Percentiles rank a stretch among this genome's conserved stretches.
phyloP scores from a whole-genome alignment of 2,888 invertebrate genomes.

The Abscondita cerata region DNA sequence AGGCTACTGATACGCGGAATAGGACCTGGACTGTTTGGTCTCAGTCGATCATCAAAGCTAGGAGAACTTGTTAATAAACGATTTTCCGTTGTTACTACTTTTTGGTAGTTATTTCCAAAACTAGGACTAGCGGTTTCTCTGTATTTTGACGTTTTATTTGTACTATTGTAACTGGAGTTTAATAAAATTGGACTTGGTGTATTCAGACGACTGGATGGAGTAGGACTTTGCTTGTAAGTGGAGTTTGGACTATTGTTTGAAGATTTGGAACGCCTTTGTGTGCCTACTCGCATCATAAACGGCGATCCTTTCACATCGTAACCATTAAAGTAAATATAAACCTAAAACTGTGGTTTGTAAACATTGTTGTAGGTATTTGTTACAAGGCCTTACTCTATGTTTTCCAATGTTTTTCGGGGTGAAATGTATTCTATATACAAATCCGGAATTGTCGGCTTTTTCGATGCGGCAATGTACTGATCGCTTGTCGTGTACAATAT shows the following conservation, averaged over 20 bases:
- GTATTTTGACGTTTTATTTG: constrained; percentile 40
- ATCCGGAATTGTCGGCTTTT: constrained; percentile 76
- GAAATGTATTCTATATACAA: constrained; percentile 74
- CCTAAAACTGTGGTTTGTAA: constrained; percentile 55
- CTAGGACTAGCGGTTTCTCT: constrained; percentile 26
- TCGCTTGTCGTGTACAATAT: constrained; percentile 88
- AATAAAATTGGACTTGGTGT: constrained; percentile 50
- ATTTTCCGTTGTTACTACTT: constrained; percentile 49
- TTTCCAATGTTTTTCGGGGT: constrained; percentile 81
- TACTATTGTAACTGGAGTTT: constrained; percentile 34
- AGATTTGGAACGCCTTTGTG: constrained; percentile 68
- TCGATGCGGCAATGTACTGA: constrained; percentile 85
- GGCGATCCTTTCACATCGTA: constrained; percentile 85
- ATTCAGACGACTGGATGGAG: constrained; percentile 48
- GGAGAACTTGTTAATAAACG: constrained; percentile 51
- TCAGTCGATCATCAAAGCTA: constrained; percentile 45
- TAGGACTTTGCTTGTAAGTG: constrained; percentile 54
- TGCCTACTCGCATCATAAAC: constrained; percentile 85
- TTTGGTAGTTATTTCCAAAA: constrained; percentile 52
- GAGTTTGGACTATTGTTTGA: constrained; percentile 59
- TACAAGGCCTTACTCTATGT: constrained; percentile 65
- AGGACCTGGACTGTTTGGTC: constrained; percentile 49
- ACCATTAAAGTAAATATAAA: constrained; percentile 95
- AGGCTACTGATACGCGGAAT: constrained; percentile 49
- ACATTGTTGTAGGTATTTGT: not conserved